These are phyloP conservation scores for Tiliacea aurago DNA, from an alignment of 2,888 invertebrate species.

Conservation along the genomic window DNA sequence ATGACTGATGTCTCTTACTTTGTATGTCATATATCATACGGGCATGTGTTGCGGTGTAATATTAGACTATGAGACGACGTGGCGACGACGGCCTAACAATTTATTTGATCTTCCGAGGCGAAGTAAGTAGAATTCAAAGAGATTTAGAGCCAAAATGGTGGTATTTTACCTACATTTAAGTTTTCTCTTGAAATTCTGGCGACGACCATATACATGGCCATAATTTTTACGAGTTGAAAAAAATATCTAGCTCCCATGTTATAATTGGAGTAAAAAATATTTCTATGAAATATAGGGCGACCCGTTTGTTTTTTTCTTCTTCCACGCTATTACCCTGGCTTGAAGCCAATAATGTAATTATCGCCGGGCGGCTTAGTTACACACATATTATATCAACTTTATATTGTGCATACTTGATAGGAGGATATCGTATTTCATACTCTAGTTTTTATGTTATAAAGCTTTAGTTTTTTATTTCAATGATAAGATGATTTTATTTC, in stretches of 20 bases:
- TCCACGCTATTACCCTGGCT: conserved; percentile 53
- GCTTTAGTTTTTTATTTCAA: no score
- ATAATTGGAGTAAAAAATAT: conserved; percentile 45
- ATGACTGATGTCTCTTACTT: conserved; percentile 29
- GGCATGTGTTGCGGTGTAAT: background rate
- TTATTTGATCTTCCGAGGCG: no score
- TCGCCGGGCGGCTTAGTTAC: conserved; percentile 45
- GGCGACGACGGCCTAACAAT: no score
- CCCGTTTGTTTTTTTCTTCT: conserved; percentile 48
- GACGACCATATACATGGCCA: background rate
- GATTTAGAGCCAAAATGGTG: background rate
- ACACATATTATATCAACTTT: conserved; percentile 26
- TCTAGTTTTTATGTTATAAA: background rate
- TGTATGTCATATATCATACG: conserved; percentile 1
- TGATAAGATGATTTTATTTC: no score
- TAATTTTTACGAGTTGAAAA: conserved; percentile 12
- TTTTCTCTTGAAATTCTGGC: conserved; percentile 6
- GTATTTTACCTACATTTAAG: background rate
- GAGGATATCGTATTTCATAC: background rate
- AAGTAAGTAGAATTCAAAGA: background rate
- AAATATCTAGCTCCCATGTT: conserved; percentile 2
- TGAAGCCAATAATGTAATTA: conserved; percentile 61
- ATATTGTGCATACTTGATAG: conserved; percentile 10
- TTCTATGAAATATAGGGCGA: conserved; percentile 50
- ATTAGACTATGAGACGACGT: background rate